Conservation (phyloP, 2,113 vertebrate species). For the Spea multiplicata region DNA sequence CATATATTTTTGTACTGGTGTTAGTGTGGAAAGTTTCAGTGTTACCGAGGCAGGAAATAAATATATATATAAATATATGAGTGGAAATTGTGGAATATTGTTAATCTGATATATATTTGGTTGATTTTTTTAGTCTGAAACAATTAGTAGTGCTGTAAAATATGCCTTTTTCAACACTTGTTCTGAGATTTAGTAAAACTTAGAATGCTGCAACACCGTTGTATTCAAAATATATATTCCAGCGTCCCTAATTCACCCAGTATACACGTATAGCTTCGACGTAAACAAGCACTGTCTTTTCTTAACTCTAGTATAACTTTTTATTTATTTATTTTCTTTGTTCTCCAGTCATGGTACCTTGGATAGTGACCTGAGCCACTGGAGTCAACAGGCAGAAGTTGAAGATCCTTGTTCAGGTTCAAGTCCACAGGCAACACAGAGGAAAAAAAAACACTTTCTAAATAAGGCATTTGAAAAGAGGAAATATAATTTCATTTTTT, state of each 20-base stretch:
- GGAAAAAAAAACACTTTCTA: background rate
- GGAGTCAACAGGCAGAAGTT: constrained; percentile 22
- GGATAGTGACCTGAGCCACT: constrained; percentile 32
- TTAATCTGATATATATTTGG: too few relatives aligned
- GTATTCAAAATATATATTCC: background rate
- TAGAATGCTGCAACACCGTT: too few relatives aligned
- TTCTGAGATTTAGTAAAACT: too few relatives aligned
- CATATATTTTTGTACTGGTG: too few relatives aligned
- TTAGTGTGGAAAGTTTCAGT: too few relatives aligned
- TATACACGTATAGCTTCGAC: background rate
- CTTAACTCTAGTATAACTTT: background rate
- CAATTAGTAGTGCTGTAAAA: too few relatives aligned
- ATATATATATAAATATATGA: too few relatives aligned
- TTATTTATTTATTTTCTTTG: background rate
- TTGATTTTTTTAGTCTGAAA: too few relatives aligned
- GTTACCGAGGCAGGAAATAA: too few relatives aligned
- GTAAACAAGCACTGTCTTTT: background rate
- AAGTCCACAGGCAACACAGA: background rate
- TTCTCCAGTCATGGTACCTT: constrained; percentile 41
- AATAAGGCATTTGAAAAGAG: background rate
- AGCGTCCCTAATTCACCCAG: background rate
- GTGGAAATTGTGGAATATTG: too few relatives aligned
- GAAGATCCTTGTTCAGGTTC: constrained; percentile 11
- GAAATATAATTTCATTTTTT: background rate
- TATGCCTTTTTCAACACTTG: too few relatives aligned